Evolutionary conservation across 2,113 vertebrate species (phyloP).

Genomic region (Nibea coibor): DNA sequence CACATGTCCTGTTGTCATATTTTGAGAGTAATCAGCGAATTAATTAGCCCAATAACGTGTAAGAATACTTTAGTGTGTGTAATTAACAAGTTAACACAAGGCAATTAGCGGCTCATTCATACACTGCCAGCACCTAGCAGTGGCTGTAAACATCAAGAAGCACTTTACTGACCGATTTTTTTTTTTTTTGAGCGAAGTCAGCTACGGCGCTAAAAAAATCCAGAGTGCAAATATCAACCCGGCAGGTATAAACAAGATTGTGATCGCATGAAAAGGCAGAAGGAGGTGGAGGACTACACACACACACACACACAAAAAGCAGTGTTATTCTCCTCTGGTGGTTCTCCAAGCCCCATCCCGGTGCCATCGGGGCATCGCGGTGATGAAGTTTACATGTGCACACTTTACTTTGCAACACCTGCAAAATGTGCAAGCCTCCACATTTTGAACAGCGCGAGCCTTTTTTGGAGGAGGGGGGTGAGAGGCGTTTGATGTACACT

Average conservation of each 20-base stretch:
- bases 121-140: conserved; percentile 7
- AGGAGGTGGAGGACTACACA: neutral
- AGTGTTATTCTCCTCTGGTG: conserved; percentile 1
- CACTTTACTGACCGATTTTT: neutral
- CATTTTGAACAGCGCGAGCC: neutral
- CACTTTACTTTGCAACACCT: neutral
- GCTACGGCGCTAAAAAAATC: neutral
- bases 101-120: conserved; percentile 69
- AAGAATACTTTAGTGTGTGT: conserved; percentile 58
- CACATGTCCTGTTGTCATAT: conserved; percentile 44
- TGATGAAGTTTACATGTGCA: neutral
- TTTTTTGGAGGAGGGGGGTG: conserved; percentile 39
- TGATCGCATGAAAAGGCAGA: neutral
- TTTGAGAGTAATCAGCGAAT: conserved; percentile 39
- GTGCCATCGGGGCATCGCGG: neutral
- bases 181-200: neutral
- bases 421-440: neutral
- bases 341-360: conserved; percentile 31
- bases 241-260: neutral
- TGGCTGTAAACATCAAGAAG: conserved; percentile 40
- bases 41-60: conserved; percentile 66
- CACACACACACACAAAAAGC: neutral
- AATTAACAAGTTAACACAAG: conserved; percentile 72
- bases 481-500: conserved; percentile 35
- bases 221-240: neutral